Base-by-base conservation (phyloP, 2,797 vertebrate genomes). In the Apodemus agrarius region DNA sequence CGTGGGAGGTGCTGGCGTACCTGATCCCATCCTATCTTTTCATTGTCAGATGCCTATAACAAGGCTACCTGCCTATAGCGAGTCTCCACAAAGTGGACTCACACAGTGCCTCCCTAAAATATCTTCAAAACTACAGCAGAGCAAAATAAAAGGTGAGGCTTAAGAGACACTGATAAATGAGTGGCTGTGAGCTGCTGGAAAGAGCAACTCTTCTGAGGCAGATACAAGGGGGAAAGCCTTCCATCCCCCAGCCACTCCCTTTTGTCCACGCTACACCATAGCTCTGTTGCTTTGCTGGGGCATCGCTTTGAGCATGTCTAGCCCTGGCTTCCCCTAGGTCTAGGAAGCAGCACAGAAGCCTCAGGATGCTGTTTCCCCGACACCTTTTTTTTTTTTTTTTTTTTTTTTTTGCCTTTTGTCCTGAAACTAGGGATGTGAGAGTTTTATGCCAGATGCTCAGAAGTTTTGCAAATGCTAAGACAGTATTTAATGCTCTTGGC, bases 391-490 rank as follows among this genome's bases (percentile, higher is more conserved):
- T 49, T 49, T 49, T 49, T 88, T 72, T 57, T n/a, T 57, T 57
- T 54, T 9, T 19, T 74, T 54, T 74, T 10, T 40, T 26, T 87
- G 22, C 14, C 16, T 11, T 88, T 88, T 88, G 24, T 26, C n/a
- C 49, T 57, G 37, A 74, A 57, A 74, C 9, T 29, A 7, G 11
- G 24, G 52, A 69, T 6, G 34, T 85, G 83, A 95, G 52, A 69
- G 49, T 93, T 82, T 78, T 61, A 13, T 78, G 17, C 72, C 22
- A 81, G 59, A 22, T 7, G 49, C 69, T 83, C 85, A 85, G 74
- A 88, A 67, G 59, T 94, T 96, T 95, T 94, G 24, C 61, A 89
- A 82, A 91, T 37, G 72, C 16, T 92, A 69, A 86, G 34, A n/a
- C 46, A 69, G 31, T 10, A 34, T 89, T 93, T 89, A 59, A 82